Evolutionary conservation across 2,888 invertebrate genomes (phyloP).

Genomic region (Lepidochrysops patricia): DNA sequence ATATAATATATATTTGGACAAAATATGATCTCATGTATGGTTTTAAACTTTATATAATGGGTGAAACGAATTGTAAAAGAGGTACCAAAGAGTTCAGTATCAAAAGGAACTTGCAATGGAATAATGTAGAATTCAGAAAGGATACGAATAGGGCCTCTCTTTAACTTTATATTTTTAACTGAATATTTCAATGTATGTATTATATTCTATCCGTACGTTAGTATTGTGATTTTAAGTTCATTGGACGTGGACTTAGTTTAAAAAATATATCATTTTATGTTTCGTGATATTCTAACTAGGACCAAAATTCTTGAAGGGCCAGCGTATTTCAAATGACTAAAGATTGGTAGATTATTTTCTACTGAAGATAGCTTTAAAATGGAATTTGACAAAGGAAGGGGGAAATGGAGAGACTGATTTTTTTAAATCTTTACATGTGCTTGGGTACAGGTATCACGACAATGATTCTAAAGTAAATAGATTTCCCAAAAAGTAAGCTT

Average conservation of each 20-base stretch:
- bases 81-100: background rate
- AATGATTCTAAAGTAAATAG: conserved; percentile 35
- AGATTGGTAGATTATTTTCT: conserved; percentile 47
- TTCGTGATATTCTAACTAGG: conserved; percentile 38
- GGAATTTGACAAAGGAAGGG: conserved; percentile 52
- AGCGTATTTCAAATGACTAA: conserved; percentile 37
- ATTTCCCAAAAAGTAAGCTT: conserved; percentile 5
- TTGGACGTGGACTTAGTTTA: conserved; percentile 7
- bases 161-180: background rate
- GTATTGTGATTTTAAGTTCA: background rate
- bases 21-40: conserved; percentile 68
- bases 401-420: conserved; percentile 66
- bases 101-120: background rate
- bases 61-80: background rate
- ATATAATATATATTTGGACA: conserved; percentile 38
- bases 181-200: background rate
- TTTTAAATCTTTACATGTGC: conserved; percentile 60
- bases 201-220: background rate
- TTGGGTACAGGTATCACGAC: conserved; percentile 65
- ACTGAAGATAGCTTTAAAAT: conserved; percentile 64
- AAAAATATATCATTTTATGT: conserved; percentile 16
- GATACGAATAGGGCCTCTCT: background rate
- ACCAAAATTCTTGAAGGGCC: conserved; percentile 52
- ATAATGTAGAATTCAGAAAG: background rate
- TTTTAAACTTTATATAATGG: conserved; percentile 46